Evolutionary conservation across 92 coral and sea anemone genomes (phyloP).

Genomic region (Siderastrea siderea): DNA sequence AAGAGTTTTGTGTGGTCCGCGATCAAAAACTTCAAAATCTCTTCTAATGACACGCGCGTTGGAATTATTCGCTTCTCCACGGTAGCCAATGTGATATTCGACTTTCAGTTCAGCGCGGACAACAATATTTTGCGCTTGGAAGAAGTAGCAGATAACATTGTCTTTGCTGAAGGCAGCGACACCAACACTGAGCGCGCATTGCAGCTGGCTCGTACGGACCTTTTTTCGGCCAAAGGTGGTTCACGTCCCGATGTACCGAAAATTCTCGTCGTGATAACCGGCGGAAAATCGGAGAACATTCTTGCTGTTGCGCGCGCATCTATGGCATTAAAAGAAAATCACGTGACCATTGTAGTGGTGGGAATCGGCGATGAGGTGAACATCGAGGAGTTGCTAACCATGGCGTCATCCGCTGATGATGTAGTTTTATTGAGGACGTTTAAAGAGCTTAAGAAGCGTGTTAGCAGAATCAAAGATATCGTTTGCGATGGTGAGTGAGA

Average conservation of each 20-base stretch:
- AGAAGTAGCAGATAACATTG: constrained; percentile 50
- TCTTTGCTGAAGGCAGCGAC: constrained; percentile 53
- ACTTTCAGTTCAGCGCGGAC: constrained; percentile 46
- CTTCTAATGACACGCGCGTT: constrained; percentile 77
- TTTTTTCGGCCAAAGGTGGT: constrained; percentile 58
- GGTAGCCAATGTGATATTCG: constrained; percentile 57
- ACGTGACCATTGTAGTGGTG: constrained; percentile 79
- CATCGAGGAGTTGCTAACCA: constrained; percentile 69
- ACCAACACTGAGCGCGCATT: constrained; percentile 63
- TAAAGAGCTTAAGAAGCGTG: constrained; percentile 55
- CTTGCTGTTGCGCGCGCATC: constrained; percentile 71
- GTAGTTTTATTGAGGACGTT: constrained; percentile 69
- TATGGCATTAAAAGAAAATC: constrained; percentile 61
- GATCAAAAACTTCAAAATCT: constrained; percentile 60
- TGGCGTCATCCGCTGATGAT: constrained; percentile 72
- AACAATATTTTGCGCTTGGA: constrained; percentile 28
- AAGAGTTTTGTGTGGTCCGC: constrained; percentile 80
- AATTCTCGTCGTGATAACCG: constrained; percentile 73
- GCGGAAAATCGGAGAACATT: constrained; percentile 71
- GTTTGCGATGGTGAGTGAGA: constrained; percentile 81
- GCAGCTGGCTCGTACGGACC: constrained; percentile 55
- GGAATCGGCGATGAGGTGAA: constrained; percentile 83
- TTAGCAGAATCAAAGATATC: constrained; percentile 61
- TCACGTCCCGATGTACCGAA: constrained; percentile 65
- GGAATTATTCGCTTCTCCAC: constrained; percentile 79